Evolutionary conservation across 1,140 invertebrate genomes (phyloP), one percentile per base, ranked within the genome.

Genomic region (Micrasema longulum): DNA sequence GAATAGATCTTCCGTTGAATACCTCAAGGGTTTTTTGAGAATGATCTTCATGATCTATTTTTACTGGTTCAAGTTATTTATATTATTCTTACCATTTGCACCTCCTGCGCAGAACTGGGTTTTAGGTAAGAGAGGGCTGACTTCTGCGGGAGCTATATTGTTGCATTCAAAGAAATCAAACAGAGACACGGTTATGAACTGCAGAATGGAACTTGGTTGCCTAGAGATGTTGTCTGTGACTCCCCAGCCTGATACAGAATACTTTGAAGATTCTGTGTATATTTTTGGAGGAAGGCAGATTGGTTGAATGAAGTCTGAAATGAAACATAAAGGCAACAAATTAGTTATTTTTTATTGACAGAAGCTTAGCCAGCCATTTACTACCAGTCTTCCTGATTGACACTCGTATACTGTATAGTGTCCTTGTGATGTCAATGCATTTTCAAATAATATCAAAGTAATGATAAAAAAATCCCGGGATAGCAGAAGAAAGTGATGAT

Each of bases 81-180:
- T 16, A 45, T 16, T 0, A 45, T 48, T 10, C 66, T 26, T 57
- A 76, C 67, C 52, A 48, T 66, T 62, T 7, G 48, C 23, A 47
- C 74, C 74, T 12, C 62, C 71, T 1, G 74, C 74, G 53, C 74
- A 76, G 69, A 76, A 73, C 12, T 76, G 74, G 2, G 52, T 53
- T 10, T 60, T 65, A 3, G 22, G 31, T 12, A 73, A 35, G 1
- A 75, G 55, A 14, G 74, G 74, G 45, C 38, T 70, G 12, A 67
- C 52, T 62, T 72, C 60, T 1, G 50, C 36, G 1, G 57, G 66
- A 55, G 72, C 64, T 14, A 76, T 41, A 12, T 41, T 9, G 65
- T 71, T 70, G 22, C 72, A 71, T 60, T 73, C 71, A 11, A 60
- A 35, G 16, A 71, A 77, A 75, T 77, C 76, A 73, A 64, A 77